Conservation (phyloP, 2,113 vertebrate genomes). For the Parus major region DNA sequence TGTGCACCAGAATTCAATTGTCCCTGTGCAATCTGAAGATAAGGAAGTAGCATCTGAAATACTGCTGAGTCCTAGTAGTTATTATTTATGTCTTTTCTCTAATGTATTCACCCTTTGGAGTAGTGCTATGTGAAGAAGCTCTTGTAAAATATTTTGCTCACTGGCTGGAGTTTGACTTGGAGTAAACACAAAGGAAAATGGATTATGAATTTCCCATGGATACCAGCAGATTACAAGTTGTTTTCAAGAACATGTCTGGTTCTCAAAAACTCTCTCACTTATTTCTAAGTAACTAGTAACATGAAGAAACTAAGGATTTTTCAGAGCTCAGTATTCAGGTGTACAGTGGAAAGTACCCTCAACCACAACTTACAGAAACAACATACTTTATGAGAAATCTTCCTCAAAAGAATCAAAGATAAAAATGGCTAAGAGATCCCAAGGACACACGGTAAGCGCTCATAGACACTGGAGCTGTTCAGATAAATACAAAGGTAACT, state of each 20-base stretch:
- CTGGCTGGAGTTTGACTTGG: not conserved
- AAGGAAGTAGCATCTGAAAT: not conserved
- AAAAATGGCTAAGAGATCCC: not conserved
- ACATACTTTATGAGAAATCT: not conserved
- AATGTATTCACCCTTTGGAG: not conserved
- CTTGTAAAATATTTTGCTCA: not conserved
- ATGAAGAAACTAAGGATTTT: not conserved
- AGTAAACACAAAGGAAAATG: not conserved
- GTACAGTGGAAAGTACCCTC: not conserved
- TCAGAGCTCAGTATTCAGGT: not conserved
- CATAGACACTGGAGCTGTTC: not conserved
- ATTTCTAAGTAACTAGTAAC: not conserved
- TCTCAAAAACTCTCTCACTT: not conserved
- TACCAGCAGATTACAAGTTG: not conserved
- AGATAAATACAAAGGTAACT: not conserved
- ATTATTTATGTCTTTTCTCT: not conserved
- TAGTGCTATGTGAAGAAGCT: not conserved
- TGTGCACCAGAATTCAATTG: not conserved
- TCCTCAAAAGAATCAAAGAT: not conserved
- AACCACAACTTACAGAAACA: not conserved
- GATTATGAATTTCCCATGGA: not conserved
- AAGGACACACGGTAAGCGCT: not conserved
- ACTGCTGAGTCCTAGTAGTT: not conserved
- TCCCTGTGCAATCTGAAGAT: fast-evolving
- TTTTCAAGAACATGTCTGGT: not conserved